Conservation (phyloP, 2,888 invertebrate species). For the Eudasyphora cyanicolor region DNA sequence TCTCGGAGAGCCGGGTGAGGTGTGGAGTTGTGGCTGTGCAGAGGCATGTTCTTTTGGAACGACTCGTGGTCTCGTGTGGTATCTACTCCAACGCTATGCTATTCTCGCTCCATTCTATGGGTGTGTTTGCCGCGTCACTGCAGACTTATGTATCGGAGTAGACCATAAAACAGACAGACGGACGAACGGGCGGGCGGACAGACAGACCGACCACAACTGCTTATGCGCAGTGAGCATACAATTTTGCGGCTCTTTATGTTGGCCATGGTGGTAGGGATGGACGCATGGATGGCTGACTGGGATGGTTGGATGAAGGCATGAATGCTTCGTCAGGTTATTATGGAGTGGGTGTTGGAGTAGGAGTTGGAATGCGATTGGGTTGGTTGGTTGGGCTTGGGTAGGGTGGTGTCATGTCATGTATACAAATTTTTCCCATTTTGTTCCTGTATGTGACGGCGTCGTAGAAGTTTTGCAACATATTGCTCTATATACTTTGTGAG, state of each 20-base stretch:
- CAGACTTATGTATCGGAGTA: constrained; percentile 1
- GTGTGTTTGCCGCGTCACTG: constrained; percentile 57
- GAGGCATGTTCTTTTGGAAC: constrained; percentile 42
- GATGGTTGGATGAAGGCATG: constrained; percentile 49
- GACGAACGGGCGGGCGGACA: too few relatives aligned
- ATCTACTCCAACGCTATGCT: neutral
- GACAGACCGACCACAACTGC: constrained; percentile 47
- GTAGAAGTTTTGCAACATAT: constrained; percentile 61
- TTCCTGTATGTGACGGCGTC: neutral
- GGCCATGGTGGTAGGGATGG: constrained; percentile 40
- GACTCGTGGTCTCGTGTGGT: constrained; percentile 42
- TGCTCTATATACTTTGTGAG: constrained; percentile 65
- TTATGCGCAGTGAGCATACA: constrained; percentile 63
- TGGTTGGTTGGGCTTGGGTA: constrained; percentile 8
- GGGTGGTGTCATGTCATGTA: constrained; percentile 29
- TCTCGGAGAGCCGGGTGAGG: neutral
- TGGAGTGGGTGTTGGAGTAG: constrained; percentile 25
- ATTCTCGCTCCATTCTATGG: constrained; percentile 22
- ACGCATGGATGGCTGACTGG: constrained; percentile 28
- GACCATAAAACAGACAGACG: constrained; percentile 24
- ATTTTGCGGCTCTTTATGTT: constrained; percentile 51
- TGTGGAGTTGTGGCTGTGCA: constrained; percentile 25
- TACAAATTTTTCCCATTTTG: constrained; percentile 12
- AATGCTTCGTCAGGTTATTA: neutral
- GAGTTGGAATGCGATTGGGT: neutral